Evolutionary conservation across 2,797 vertebrate species (phyloP), one percentile per base, ranked within the genome.

Genomic region (Gila robusta): DNA sequence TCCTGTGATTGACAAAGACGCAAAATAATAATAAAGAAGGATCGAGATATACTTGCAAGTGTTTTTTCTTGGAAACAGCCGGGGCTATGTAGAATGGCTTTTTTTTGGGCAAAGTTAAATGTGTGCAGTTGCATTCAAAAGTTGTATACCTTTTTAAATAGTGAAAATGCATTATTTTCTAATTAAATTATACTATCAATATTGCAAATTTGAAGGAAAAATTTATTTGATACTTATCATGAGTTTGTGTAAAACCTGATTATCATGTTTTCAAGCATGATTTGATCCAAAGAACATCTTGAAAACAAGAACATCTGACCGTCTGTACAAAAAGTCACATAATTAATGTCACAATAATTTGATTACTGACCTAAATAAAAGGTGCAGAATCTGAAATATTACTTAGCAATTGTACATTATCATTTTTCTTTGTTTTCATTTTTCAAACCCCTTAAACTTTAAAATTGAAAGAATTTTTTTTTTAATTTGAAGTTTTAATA

Each of bases 1-100:
- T 90, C 89, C 85, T 64, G 26, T 86, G 82, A 86, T 84, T 91
- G 91, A 74, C 86, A 87, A 78, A 87, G 62, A 44, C 4, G 1
- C 28, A 8, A 56, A 79, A 70, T 41, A 85, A n/a, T 32, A 59
- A 16, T n/a, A 19, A 59, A 44, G 11, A 26, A 47, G 66, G 14
- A 44, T 39, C 21, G 1, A 56, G n/a, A 67, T 41, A 12, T 56
- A 54, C 62, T 26, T 37, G 41, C 28, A 10, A 37, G 32, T 23
- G 35, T 54, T 37, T 35, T 78, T 78, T 59, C 54, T n/a, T 79
- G 52, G 37, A 71, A 62, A 35, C 12, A 64, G 21, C 2, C 26
- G 62, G 9, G 37, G 23, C 7, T 69, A 19, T 49, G 19, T n/a
- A 8, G 21, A 76, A 76, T 37, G 0, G 37, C 6, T 32, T 66